These are phyloP conservation scores for Charanyca ferruginea DNA, from an alignment of 2,888 invertebrate genomes.

Conservation along the genomic window DNA sequence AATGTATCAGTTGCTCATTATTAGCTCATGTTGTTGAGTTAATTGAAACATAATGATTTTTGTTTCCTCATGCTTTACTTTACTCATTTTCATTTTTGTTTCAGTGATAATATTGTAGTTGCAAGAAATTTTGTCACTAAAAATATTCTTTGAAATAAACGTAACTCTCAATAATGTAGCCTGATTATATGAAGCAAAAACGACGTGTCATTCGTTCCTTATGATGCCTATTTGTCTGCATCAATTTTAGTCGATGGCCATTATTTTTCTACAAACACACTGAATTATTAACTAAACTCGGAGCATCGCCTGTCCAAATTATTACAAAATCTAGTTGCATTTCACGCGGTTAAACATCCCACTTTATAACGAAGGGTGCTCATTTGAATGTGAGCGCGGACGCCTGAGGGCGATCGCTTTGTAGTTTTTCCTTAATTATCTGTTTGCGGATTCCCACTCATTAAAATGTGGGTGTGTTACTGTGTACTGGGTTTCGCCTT, in stretches of 20 bases:
- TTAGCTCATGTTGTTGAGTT: conserved; percentile 23
- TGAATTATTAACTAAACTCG: background rate
- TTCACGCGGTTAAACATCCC: conserved; percentile 77
- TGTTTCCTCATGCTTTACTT: background rate
- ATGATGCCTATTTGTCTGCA: background rate
- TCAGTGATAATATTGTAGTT: too few species aligned
- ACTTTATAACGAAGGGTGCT: conserved; percentile 77
- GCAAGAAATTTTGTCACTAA: too few species aligned
- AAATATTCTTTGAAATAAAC: too few species aligned
- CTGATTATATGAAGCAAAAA: too few species aligned
- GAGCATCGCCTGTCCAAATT: conserved; percentile 43
- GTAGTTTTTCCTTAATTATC: conserved; percentile 89
- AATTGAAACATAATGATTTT: too few species aligned
- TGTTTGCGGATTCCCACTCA: conserved; percentile 83
- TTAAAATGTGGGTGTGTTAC: conserved; percentile 76
- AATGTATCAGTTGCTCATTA: conserved; percentile 57
- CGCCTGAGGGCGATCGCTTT: conserved; percentile 80
- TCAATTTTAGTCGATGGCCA: background rate
- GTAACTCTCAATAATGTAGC: too few species aligned
- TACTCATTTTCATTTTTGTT: too few species aligned
- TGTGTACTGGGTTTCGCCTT: conserved; percentile 72
- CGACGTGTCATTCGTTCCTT: background rate
- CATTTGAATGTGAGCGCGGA: conserved; percentile 87
- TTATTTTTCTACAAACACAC: background rate
- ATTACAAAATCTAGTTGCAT: conserved; percentile 58